A percentile compares a stretch with the other conserved stretches of the same genome.
phyloP scores from a whole-genome alignment of 2,888 invertebrate species.

The Digitonthophagus gazella region DNA sequence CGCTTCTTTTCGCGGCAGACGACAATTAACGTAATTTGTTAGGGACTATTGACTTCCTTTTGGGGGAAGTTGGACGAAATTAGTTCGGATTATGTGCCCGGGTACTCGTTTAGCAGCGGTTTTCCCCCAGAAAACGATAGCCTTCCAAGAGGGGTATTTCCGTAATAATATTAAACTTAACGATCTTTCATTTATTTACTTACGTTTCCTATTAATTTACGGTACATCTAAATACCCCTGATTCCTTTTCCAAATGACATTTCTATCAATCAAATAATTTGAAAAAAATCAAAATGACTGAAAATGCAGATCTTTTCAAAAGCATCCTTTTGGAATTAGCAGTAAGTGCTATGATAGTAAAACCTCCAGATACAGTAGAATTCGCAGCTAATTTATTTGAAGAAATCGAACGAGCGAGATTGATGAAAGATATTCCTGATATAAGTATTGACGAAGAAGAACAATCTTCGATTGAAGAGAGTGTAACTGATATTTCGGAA shows the following conservation, averaged over 20 bases:
- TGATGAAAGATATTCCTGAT: conserved; percentile 5
- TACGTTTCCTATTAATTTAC: too few species aligned
- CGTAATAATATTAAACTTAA: too few species aligned
- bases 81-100: too few species aligned
- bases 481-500: not conserved
- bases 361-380: conserved; percentile 15
- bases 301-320: conserved; percentile 12
- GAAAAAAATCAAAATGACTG: conserved; percentile 1
- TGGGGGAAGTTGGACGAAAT: too few species aligned
- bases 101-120: too few species aligned
- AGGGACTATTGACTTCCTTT: too few species aligned
- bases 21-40: too few species aligned
- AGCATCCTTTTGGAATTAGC: conserved; percentile 16
- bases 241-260: not conserved
- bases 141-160: too few species aligned
- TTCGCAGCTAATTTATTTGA: conserved; percentile 19
- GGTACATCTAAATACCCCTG: not conserved
- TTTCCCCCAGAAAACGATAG: too few species aligned
- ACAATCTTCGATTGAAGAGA: not conserved
- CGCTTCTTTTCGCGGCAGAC: not conserved
- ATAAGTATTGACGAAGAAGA: not conserved
- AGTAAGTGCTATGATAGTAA: not conserved
- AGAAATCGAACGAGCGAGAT: conserved; percentile 5
- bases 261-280: not conserved
- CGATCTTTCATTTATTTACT: too few species aligned